These are phyloP conservation scores for Catocala nupta DNA, from an alignment of 2,888 invertebrate genomes.

Conservation along the genomic window DNA sequence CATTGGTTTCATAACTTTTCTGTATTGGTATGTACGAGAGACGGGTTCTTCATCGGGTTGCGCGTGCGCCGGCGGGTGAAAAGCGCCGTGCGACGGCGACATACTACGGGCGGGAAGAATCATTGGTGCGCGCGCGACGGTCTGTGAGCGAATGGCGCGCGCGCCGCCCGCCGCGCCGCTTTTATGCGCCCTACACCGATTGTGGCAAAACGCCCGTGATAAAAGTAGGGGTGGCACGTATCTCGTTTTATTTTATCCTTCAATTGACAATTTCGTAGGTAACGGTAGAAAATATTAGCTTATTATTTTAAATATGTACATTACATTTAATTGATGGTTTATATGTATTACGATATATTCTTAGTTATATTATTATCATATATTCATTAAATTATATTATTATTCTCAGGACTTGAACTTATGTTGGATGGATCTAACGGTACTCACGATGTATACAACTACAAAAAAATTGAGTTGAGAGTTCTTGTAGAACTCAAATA, in stretches of 20 bases:
- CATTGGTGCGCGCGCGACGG: constrained; percentile 82
- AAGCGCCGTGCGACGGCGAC: constrained; percentile 85
- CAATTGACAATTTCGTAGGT: not conserved
- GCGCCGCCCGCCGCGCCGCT: constrained; percentile 74
- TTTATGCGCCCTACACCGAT: constrained; percentile 85
- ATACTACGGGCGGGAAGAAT: constrained; percentile 84
- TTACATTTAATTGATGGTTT: too few relatives aligned
- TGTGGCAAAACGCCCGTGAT: constrained; percentile 87
- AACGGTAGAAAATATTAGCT: too few relatives aligned
- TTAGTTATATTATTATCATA: too few relatives aligned
- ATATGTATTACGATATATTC: too few relatives aligned
- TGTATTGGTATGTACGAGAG: constrained; percentile 96
- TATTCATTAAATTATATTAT: too few relatives aligned
- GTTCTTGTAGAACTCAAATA: too few relatives aligned
- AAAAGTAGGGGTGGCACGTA: constrained; percentile 80
- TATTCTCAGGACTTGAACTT: too few relatives aligned
- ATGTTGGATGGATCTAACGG: too few relatives aligned
- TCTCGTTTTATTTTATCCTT: not conserved
- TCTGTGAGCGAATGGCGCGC: constrained; percentile 83
- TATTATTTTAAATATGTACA: too few relatives aligned
- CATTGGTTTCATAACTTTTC: constrained; percentile 97
- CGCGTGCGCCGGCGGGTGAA: constrained; percentile 79
- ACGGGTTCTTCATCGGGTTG: constrained; percentile 88
- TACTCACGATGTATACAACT: too few relatives aligned
- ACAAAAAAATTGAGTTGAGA: too few relatives aligned